phyloP scores from a whole-genome alignment of 2,797 vertebrate species.

The Myiothlypis coronata region DNA sequence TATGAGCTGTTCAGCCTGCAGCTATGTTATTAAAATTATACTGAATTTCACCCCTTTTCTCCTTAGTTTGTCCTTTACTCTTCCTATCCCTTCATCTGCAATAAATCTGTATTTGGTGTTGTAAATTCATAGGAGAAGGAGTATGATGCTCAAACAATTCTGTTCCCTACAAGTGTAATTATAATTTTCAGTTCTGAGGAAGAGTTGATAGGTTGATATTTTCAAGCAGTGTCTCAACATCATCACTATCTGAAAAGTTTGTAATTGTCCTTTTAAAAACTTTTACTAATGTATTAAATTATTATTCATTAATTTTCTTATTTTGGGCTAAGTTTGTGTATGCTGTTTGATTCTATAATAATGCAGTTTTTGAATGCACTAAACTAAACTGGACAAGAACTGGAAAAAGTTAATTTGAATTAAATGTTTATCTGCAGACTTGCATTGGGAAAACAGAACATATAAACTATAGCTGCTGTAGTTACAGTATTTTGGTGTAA shows the following conservation, averaged over 20 bases:
- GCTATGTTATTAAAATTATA: neutral
- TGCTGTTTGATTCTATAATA: neutral
- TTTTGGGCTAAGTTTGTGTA: neutral
- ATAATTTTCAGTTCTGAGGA: neutral
- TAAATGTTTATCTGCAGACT: neutral
- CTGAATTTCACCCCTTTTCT: neutral
- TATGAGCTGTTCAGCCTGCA: neutral
- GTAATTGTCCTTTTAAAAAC: neutral
- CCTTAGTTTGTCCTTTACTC: neutral
- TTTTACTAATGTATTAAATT: neutral
- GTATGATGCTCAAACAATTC: neutral
- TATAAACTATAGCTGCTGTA: neutral
- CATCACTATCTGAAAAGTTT: neutral
- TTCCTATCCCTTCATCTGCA: neutral
- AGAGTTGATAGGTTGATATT: neutral
- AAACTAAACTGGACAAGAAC: neutral
- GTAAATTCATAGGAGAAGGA: neutral
- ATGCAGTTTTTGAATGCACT: neutral
- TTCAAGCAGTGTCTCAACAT: neutral
- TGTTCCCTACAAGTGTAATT: neutral
- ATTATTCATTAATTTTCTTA: neutral
- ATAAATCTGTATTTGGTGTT: neutral
- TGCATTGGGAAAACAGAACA: neutral
- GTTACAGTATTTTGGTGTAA: neutral
- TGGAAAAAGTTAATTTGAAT: neutral